Conservation (phyloP, 1,140 invertebrate species). For the Belonocnema kinseyi region DNA sequence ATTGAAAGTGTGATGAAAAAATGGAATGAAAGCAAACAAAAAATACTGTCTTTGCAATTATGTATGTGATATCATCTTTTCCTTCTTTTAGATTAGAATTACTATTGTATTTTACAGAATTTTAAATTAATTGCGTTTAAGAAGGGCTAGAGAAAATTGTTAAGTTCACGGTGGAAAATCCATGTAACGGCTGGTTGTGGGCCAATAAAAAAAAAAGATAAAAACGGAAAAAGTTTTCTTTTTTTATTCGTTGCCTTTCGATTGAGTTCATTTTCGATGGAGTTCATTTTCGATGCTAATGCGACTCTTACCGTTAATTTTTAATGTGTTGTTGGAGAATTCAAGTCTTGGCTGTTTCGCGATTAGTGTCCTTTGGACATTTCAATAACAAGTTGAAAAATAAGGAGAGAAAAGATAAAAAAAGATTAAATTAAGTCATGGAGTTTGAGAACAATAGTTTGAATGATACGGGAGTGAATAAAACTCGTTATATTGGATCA, state of each 20-base stretch:
- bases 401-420: conserved; percentile 4
- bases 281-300: conserved; percentile 30
- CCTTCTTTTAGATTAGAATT: conserved; percentile 53
- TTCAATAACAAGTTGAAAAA: conserved; percentile 21
- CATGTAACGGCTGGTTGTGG: conserved; percentile 67
- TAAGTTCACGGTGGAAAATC: conserved; percentile 57
- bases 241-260: conserved; percentile 29
- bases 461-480: conserved; percentile 32
- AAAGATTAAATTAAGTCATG: neutral
- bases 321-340: conserved; percentile 61
- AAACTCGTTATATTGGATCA: conserved; percentile 51
- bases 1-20: neutral
- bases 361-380: conserved; percentile 25
- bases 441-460: conserved; percentile 6
- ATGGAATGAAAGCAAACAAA: conserved; percentile 8
- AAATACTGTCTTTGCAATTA: conserved; percentile 39
- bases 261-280: conserved; percentile 22
- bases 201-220: conserved; percentile 63
- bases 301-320: conserved; percentile 48
- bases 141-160: conserved; percentile 45
- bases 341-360: neutral
- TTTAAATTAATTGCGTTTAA: conserved; percentile 35
- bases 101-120: conserved; percentile 46
- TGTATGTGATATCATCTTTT: conserved; percentile 51
- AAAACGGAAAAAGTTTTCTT: conserved; percentile 24